phyloP scores from a whole-genome alignment of 2,797 vertebrate species.

The Poeciliopsis infans region DNA sequence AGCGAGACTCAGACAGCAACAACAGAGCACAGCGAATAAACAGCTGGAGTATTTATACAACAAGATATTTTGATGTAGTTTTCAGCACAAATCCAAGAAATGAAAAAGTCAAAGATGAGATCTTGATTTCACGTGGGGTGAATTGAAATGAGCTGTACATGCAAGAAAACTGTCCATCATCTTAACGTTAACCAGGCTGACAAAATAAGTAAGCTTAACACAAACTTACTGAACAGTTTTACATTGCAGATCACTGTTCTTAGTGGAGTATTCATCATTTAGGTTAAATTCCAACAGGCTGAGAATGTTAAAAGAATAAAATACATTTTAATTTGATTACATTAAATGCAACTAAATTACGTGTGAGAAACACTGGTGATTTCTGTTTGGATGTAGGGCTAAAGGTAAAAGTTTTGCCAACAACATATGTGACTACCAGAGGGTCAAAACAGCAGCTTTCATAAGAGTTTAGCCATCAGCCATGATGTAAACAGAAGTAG shows the following conservation, averaged over 20 bases:
- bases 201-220: neutral
- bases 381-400: neutral
- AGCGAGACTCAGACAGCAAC: constrained; percentile 2
- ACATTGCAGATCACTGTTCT: neutral
- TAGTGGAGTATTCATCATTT: neutral
- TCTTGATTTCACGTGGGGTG: too few species aligned
- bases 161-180: neutral
- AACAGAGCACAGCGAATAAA: neutral
- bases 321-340: neutral
- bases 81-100: neutral
- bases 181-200: neutral
- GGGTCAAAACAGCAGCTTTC: neutral
- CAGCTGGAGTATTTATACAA: neutral
- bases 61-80: neutral
- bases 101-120: neutral
- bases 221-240: neutral
- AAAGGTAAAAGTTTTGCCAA: neutral
- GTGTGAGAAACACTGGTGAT: neutral
- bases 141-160: neutral
- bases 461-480: constrained; percentile 16
- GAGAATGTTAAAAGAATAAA: neutral
- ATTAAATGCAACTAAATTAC: neutral
- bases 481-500: constrained; percentile 6
- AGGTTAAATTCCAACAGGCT: neutral
- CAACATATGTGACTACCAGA: neutral